Percentiles rank a stretch among this genome's conserved stretches.
Evolutionary conservation across 2,113 vertebrate species (phyloP).

Genomic region (Lethenteron reissneri): DNA sequence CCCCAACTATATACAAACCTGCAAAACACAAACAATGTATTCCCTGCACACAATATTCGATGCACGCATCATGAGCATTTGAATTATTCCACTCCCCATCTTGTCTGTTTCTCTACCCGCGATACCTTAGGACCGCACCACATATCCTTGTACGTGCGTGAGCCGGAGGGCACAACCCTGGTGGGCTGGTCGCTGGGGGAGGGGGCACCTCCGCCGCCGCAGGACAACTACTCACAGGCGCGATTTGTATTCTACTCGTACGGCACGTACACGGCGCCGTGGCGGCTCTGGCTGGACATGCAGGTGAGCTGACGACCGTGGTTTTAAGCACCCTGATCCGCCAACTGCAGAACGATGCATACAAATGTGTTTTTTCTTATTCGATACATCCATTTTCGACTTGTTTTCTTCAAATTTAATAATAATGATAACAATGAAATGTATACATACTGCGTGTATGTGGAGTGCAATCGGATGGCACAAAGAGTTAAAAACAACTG

Average conservation of each 20-base stretch:
- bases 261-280: slow-evolving; percentile 41
- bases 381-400: too few species aligned
- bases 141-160: slow-evolving; percentile 61
- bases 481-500: too few species aligned
- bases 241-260: slow-evolving; percentile 85
- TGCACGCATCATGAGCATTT: not conserved
- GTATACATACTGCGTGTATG: too few species aligned
- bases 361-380: too few species aligned
- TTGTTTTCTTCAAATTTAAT: too few species aligned
- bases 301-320: slow-evolving; percentile 23
- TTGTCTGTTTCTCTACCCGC: not conserved
- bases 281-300: slow-evolving; percentile 78
- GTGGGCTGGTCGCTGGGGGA: slow-evolving; percentile 63
- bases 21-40: not conserved
- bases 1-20: not conserved
- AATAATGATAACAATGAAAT: too few species aligned
- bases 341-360: too few species aligned
- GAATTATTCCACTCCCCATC: not conserved
- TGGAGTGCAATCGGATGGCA: too few species aligned
- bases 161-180: slow-evolving; percentile 30
- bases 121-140: slow-evolving; percentile 51
- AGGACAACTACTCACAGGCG: slow-evolving; percentile 35
- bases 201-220: slow-evolving; percentile 27
- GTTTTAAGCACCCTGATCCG: too few species aligned
- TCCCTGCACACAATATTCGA: not conserved